phyloP scores from a whole-genome alignment of 2,797 vertebrate species.

The Parauchenoglanis punctatus region DNA sequence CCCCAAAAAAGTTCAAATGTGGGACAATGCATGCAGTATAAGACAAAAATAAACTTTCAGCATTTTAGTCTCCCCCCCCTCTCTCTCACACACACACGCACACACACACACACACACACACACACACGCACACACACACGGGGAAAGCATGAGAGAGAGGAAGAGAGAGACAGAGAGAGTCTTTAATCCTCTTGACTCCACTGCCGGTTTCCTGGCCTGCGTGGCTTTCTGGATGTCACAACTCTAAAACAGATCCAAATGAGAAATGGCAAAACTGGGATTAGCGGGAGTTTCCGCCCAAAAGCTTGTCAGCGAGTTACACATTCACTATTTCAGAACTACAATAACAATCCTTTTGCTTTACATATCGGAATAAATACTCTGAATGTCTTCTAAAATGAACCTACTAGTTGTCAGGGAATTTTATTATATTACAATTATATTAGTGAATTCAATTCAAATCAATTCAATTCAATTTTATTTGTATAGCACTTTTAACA shows the following conservation, averaged over 20 bases:
- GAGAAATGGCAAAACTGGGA: slow-evolving; percentile 70
- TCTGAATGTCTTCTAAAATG: neutral
- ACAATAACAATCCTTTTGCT: slow-evolving; percentile 14
- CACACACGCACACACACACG: no score
- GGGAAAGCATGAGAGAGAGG: no score
- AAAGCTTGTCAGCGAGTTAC: slow-evolving; percentile 32
- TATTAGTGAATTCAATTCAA: neutral
- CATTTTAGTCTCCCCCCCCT: neutral
- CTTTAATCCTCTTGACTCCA: slow-evolving; percentile 67
- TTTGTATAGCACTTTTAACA: no score
- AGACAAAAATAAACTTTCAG: neutral
- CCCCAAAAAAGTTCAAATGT: neutral
- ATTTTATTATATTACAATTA: no score
- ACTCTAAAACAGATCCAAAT: slow-evolving; percentile 69
- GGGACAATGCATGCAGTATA: neutral
- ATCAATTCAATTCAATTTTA: no score
- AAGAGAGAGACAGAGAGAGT: slow-evolving; percentile 48
- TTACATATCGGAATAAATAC: neutral
- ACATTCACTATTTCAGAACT: neutral
- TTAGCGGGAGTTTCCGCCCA: slow-evolving; percentile 62
- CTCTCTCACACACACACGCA: no score
- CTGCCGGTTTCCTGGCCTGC: slow-evolving; percentile 64
- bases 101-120: no score
- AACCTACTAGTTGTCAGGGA: neutral
- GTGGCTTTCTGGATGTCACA: slow-evolving; percentile 59